A percentile compares a stretch with the other conserved stretches of the same genome.
These are phyloP conservation scores for Vimba vimba DNA, from an alignment of 2,113 vertebrate genomes.

Conservation along the genomic window DNA sequence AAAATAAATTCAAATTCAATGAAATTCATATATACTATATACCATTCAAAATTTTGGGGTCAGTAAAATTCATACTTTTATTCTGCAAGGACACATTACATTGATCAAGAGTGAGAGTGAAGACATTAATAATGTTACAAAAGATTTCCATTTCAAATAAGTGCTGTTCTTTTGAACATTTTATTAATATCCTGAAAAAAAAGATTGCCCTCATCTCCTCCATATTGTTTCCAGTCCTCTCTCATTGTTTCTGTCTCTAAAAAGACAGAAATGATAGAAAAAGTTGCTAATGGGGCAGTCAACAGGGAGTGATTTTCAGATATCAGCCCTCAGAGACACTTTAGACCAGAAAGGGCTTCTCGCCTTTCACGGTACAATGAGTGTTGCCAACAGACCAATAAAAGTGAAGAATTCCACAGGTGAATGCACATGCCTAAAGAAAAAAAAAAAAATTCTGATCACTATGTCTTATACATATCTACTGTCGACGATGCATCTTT, in stretches of 20 bases:
- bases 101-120: too few species aligned
- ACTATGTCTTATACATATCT: neutral
- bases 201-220: neutral
- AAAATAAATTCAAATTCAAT: too few species aligned
- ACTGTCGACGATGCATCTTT: too few species aligned
- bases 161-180: too few species aligned
- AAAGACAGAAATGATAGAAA: neutral
- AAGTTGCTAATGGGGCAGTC: neutral
- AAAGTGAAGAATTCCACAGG: neutral
- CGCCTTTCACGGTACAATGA: neutral
- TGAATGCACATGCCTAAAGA: neutral
- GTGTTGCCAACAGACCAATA: neutral
- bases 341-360: slow-evolving; percentile 6
- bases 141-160: too few species aligned
- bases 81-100: too few species aligned
- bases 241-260: slow-evolving; percentile 53
- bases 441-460: neutral
- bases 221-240: slow-evolving; percentile 18
- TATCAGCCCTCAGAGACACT: slow-evolving; percentile 18
- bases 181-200: too few species aligned
- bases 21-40: too few species aligned
- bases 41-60: too few species aligned
- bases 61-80: too few species aligned
- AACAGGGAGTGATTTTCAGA: slow-evolving; percentile 4
- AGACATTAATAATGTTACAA: too few species aligned